Base-by-base conservation (phyloP, 2,888 invertebrate species). In the Noctua janthina region DNA sequence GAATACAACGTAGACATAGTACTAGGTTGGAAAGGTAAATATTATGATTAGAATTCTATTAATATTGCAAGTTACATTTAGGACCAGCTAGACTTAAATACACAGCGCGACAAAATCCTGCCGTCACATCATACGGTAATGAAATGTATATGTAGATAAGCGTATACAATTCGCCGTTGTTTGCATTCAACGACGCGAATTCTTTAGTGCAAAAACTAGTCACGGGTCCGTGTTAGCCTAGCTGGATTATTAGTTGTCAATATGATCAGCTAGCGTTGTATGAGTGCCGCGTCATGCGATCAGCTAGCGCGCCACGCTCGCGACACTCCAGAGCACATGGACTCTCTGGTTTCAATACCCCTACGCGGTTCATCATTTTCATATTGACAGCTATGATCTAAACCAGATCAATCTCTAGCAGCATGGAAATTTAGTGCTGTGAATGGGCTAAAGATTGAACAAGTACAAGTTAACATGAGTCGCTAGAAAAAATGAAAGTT, bases 311-410 rank as follows among this genome's bases (percentile, higher is more conserved):
- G 68, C 84, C 87, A 88, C 77, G 80, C 67, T 90, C 72, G 84
- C 68, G 85, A 89, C 92, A 84, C 94, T 84, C 96, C 96, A 95
- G 95, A 94, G 95, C 96, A 96, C 96, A 97, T 92, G 76, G 89
- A 80, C 71, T 92, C 94, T 93, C 95, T 95, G 95, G 96, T 92
- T 96, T 97, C 96, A 94, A 96, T 96, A 97, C 97, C 96, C 96
- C 96, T 96, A 97, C 97, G 96, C 96, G 86, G 83, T 94, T 96
- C 96, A 96, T 96, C 96, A 96, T 87, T 83, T 93, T 93, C 90
- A 85, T 79, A 81, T 74, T 67, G 43, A 71, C 66, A 1, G 7
- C 2, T 13, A 43, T 54, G 6, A 69, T 11, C 35, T 11, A 13
- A 71, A 23, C 23, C 15, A 13, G 35, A 56, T 8, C 11, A 39